Evolutionary conservation across 2,113 vertebrate genomes (phyloP).

Genomic region (Holacanthus passer): DNA sequence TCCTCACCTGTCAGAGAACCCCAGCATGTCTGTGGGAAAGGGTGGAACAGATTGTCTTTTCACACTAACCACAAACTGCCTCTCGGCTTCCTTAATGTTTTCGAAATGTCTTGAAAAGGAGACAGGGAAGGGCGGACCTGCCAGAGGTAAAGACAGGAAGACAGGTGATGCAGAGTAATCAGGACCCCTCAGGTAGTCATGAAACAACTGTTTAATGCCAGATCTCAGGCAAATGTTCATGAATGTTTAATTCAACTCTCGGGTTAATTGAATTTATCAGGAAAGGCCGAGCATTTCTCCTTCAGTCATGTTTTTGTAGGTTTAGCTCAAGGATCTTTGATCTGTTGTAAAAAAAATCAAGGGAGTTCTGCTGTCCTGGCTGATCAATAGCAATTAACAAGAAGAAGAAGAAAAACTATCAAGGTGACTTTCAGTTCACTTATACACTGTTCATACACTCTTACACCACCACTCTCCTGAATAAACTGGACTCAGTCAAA

Average conservation of each 20-base stretch:
- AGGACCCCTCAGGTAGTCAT: slow-evolving; percentile 29
- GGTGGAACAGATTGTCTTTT: slow-evolving; percentile 8
- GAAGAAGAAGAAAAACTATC: slow-evolving; percentile 5
- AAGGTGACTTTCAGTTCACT: slow-evolving; percentile 64
- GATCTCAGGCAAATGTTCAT: slow-evolving; percentile 36
- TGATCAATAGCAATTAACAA: slow-evolving; percentile 67
- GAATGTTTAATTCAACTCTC: slow-evolving; percentile 53
- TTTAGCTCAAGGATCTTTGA: slow-evolving; percentile 55
- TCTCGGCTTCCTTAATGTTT: slow-evolving; percentile 22
- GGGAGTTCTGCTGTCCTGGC: slow-evolving; percentile 33
- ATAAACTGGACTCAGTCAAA: slow-evolving; percentile 51
- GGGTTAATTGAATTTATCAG: slow-evolving; percentile 58
- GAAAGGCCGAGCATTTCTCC: slow-evolving; percentile 29
- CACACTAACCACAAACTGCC: slow-evolving; percentile 19
- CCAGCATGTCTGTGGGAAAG: slow-evolving; percentile 23
- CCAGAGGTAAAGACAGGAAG: slow-evolving; percentile 4
- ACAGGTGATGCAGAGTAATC: slow-evolving; percentile 36
- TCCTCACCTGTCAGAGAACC: neutral
- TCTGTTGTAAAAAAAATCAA: slow-evolving; percentile 41
- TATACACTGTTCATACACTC: slow-evolving; percentile 4
- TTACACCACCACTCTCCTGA: neutral
- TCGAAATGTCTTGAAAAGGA: neutral
- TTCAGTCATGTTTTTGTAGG: slow-evolving; percentile 33
- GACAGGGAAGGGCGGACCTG: neutral
- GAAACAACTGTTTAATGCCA: slow-evolving; percentile 42